A percentile compares a stretch with the other conserved stretches of the same genome.
Conservation (phyloP, 1,140 invertebrate species). For the Doryteuthis pealeii region DNA sequence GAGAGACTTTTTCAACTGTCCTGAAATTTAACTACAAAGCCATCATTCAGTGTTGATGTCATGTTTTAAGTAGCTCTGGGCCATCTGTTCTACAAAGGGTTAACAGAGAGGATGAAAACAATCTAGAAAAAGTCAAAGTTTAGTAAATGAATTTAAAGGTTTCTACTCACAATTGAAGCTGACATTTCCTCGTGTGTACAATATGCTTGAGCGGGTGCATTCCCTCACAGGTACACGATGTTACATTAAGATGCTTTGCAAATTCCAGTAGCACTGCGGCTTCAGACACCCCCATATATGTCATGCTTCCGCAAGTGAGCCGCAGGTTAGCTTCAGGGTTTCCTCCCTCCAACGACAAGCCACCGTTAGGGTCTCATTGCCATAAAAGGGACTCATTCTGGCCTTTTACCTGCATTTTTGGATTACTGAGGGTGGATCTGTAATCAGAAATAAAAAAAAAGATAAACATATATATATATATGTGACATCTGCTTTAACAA, state of each 20-base stretch:
- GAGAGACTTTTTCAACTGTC: too few relatives aligned
- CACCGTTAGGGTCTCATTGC: conserved; percentile 1
- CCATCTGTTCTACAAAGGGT: too few relatives aligned
- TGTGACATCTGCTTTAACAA: too few relatives aligned
- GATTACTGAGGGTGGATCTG: neutral
- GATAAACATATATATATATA: too few relatives aligned
- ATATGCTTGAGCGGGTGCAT: conserved; percentile 4
- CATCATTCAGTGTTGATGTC: too few relatives aligned
- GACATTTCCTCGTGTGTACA: neutral
- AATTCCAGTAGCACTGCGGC: neutral
- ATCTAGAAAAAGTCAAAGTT: neutral
- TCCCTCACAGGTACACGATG: neutral
- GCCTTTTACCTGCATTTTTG: neutral
- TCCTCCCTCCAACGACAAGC: conserved; percentile 2
- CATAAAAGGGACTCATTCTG: neutral
- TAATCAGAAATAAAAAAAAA: neutral
- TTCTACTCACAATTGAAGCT: neutral
- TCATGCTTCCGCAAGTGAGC: neutral
- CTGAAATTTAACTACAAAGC: too few relatives aligned
- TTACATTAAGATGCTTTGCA: neutral
- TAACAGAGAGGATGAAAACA: neutral
- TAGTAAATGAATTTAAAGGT: neutral
- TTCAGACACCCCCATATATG: conserved; percentile 8
- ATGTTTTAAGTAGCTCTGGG: too few relatives aligned
- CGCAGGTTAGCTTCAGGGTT: conserved; percentile 9